phyloP scores from a whole-genome alignment of 2,797 vertebrate genomes.

The Cynopterus sphinx region DNA sequence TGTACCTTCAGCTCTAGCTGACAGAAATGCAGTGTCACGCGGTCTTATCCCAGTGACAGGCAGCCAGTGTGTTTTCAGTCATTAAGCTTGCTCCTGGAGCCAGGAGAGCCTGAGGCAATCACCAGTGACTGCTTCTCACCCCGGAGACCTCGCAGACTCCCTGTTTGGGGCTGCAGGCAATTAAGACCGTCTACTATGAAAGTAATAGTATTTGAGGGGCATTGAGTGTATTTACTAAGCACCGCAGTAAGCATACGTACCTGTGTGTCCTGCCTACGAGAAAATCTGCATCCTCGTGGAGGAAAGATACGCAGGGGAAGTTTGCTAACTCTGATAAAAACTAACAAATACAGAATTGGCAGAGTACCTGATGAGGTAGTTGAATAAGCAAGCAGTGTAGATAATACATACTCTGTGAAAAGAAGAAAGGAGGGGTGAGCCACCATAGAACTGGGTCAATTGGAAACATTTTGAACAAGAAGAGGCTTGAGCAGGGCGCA shows the following conservation, averaged over 20 bases:
- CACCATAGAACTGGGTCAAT: accelerated
- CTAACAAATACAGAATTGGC: background rate
- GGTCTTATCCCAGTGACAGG: background rate
- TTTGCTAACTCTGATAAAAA: background rate
- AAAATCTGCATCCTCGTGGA: background rate
- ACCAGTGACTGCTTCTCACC: conserved; percentile 43
- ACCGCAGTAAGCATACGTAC: background rate
- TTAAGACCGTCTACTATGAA: conserved; percentile 36
- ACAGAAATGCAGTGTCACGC: background rate
- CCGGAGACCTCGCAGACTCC: background rate
- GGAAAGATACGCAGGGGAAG: background rate
- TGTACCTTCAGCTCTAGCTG: background rate
- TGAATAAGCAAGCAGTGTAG: background rate
- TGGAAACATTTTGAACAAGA: background rate
- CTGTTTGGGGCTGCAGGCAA: conserved; percentile 35
- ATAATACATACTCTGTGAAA: background rate
- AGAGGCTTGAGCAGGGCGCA: background rate
- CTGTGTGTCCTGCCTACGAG: background rate
- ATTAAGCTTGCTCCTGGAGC: conserved; percentile 43
- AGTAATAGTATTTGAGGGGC: conserved; percentile 1
- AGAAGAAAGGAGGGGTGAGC: background rate
- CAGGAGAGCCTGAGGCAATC: background rate
- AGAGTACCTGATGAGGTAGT: background rate
- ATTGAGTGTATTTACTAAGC: conserved; percentile 11
- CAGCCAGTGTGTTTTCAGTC: conserved; percentile 34